These are phyloP conservation scores for Formica selysi DNA, from an alignment of 1,140 invertebrate species.

Conservation along the genomic window DNA sequence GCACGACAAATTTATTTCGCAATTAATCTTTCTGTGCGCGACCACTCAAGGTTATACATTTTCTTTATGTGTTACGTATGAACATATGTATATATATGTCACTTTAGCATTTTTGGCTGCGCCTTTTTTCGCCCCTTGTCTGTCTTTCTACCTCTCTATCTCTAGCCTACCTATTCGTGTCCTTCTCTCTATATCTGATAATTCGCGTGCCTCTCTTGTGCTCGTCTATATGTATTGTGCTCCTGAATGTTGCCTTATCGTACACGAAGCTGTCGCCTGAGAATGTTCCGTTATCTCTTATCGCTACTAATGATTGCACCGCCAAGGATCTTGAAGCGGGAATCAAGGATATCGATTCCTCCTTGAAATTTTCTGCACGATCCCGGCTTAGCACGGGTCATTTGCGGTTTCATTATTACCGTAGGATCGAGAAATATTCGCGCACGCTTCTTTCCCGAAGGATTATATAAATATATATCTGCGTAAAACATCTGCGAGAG, in stretches of 20 bases:
- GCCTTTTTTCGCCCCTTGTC: not conserved
- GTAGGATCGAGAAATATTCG: not conserved
- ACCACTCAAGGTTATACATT: conserved; percentile 14
- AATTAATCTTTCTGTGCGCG: not conserved
- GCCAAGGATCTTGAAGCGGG: conserved; percentile 32
- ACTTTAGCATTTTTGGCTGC: conserved; percentile 30
- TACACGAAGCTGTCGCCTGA: conserved; percentile 75
- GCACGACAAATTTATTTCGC: not conserved
- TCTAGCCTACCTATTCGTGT: not conserved
- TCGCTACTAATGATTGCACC: conserved; percentile 77
- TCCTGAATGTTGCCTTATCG: conserved; percentile 73
- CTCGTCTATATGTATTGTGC: conserved; percentile 60
- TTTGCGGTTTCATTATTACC: not conserved
- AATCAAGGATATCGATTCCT: not conserved
- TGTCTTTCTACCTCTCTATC: conserved; percentile 9
- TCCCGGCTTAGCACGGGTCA: not conserved
- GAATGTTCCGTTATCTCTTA: conserved; percentile 76
- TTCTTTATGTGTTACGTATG: conserved; percentile 15
- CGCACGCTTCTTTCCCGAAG: not conserved
- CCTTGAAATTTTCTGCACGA: conserved; percentile 23
- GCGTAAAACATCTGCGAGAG: not conserved
- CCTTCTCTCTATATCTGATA: conserved; percentile 40
- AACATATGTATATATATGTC: not conserved
- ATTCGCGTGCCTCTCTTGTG: conserved; percentile 49
- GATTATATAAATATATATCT: not conserved